Base-by-base conservation (phyloP, 2,797 vertebrate genomes). In the Anniella stebbinsi region DNA sequence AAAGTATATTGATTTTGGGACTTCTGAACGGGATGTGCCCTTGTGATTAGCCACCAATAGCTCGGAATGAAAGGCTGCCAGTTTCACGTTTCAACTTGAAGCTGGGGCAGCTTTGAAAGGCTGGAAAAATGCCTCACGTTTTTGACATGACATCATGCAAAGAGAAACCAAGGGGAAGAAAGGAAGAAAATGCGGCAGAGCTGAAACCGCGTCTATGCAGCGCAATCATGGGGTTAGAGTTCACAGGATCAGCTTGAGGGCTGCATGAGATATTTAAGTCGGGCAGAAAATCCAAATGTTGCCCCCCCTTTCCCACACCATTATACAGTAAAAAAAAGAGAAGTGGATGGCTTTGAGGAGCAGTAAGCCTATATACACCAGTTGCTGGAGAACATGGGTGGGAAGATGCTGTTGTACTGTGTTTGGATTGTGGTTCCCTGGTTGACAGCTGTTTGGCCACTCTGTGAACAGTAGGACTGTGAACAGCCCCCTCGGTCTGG, bases 221-320 rank as follows among this genome's bases (percentile, higher is more conserved):
- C 70, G 18, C 23, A 75, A 23, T 0, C 0, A 0, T 5, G 0
- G 0, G 8, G 3, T 67, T 4, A 5, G 0, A 0, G 25, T 12
- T 33, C 69, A 21, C 0, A 1, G 73, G 45, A 67, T 36, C 0
- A 0, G 3, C 33, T 57, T 0, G 0, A 0, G 18, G 17, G 13
- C 11, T 60, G 12, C 36, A 8, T 30, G 4, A 60, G 13, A 30
- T 6, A 60, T 60, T 8, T 12, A 38, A 30, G 38, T 76, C 25
- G 4, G 25, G 1, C 84, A 63, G 54, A 54, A 54, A 1, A 15
- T 57, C 48, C 69, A 38, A 28, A 48, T 2, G 12, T 4, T 10
- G 67, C 45, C 30, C 36, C 4, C 25, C 30, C 30, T 51, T 36
- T 30, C n/a, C 25, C 48, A 25, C 2, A 15, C 17, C 67, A n/a